Conservation (phyloP, 2,888 invertebrate genomes). For the Brenthis daphne region DNA sequence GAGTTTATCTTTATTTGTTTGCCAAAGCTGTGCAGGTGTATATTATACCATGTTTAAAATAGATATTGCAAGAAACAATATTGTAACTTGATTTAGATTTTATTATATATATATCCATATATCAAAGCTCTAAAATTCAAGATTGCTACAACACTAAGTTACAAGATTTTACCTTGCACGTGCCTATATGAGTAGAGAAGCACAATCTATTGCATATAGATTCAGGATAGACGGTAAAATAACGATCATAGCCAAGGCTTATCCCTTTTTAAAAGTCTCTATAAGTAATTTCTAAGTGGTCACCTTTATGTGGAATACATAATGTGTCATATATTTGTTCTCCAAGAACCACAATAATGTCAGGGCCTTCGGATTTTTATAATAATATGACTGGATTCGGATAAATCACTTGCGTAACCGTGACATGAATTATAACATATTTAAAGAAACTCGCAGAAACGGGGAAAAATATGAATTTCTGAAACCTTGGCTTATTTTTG, state of each 20-base stretch:
- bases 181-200: too few species aligned
- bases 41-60: too few species aligned
- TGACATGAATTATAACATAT: conserved; percentile 23
- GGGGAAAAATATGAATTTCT: conserved; percentile 23
- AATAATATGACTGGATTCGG: conserved; percentile 30
- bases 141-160: too few species aligned
- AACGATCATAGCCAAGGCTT: neutral
- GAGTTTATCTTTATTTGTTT: too few species aligned
- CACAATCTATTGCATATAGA: too few species aligned
- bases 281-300: conserved; percentile 44
- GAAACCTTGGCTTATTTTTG: conserved; percentile 18
- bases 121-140: too few species aligned
- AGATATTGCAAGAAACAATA: too few species aligned
- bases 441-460: conserved; percentile 22
- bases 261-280: conserved; percentile 18
- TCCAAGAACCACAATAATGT: conserved; percentile 38
- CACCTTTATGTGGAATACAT: conserved; percentile 43
- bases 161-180: too few species aligned
- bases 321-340: conserved; percentile 46
- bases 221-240: neutral
- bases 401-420: conserved; percentile 30
- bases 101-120: neutral
- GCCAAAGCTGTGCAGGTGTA: too few species aligned
- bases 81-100: too few species aligned
- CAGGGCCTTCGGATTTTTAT: conserved; percentile 41